Base-by-base conservation (phyloP, 2,113 vertebrate genomes). In the Poeciliopsis occidentalis region DNA sequence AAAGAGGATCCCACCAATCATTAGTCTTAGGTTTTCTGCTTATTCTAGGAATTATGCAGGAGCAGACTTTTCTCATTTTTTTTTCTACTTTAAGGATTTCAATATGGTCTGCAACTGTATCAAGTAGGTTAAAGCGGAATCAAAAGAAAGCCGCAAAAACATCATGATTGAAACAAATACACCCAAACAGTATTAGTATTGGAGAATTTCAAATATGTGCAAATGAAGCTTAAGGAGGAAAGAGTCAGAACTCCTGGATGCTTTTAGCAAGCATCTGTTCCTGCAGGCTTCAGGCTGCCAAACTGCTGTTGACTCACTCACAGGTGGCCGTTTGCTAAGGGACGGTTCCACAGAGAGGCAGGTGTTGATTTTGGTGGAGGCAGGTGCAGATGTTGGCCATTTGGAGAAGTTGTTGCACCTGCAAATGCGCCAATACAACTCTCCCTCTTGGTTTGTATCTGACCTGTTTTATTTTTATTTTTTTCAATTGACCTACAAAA, bases 351-450 rank as follows among this genome's bases (percentile, higher is more conserved):
- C 84, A 62, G 3, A 39, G 84, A 87, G 78, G 68, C 83, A 85
- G 86, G 75, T 88, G 90, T 83, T 81, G 77, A 29, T 83, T 86
- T 83, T 75, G 13, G 60, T 60, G 11, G 54, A 78, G 41, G 41
- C 62, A 71, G 84, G 76, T 81, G 81, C 79, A 81, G 81, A 72
- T 76, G 84, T 71, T 72, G 31, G 37, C 72, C 76, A 76, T 79
- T 3, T 73, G 71, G 73, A 71, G 37, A 29, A 65, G 19, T 27
- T 41, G 62, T 69, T 30, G 27, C 79, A 86, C 68, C 81, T 87
- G 85, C 37, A 71, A 13, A 24, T 47, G 17, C 54, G 37, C 68
- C 73, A 47, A 79, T 71, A 73, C 39, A 79, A 31, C 41, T 3
- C 26, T 54, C 22, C 67, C 80, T 84, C 32, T 41, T 47, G 68